Evolutionary conservation across 2,888 invertebrate genomes (phyloP).

Genomic region (Lochmaea crataegi): DNA sequence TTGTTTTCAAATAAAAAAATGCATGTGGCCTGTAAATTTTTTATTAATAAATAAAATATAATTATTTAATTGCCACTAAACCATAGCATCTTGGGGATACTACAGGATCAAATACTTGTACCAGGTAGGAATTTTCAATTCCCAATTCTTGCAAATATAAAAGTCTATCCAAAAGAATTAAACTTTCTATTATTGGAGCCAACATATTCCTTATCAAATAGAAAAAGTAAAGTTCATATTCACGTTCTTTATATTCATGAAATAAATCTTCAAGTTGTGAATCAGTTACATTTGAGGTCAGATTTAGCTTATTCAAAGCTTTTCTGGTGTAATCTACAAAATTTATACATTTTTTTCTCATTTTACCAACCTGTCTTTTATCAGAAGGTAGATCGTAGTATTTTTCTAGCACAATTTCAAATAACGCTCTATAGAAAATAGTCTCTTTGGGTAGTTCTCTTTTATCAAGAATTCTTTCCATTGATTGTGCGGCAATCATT

Average conservation of each 20-base stretch:
- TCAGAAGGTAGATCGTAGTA: slow-evolving; percentile 61
- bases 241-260: slow-evolving; percentile 62
- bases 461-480: slow-evolving; percentile 74
- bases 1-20: no score
- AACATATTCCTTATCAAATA: slow-evolving; percentile 81
- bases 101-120: slow-evolving; percentile 85
- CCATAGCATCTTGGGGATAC: slow-evolving; percentile 86
- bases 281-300: slow-evolving; percentile 65
- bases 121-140: slow-evolving; percentile 71
- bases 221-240: slow-evolving; percentile 76
- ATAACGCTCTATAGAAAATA: slow-evolving; percentile 80
- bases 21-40: no score
- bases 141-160: slow-evolving; percentile 79
- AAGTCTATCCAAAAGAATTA: slow-evolving; percentile 85
- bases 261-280: slow-evolving; percentile 65
- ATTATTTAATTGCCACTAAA: slow-evolving; percentile 72
- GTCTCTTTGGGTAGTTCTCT: slow-evolving; percentile 73
- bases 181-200: slow-evolving; percentile 83
- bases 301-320: slow-evolving; percentile 73
- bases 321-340: slow-evolving; percentile 78
- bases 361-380: slow-evolving; percentile 69
- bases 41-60: not conserved
- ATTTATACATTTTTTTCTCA: slow-evolving; percentile 66
- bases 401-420: slow-evolving; percentile 73
- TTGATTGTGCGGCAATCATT: slow-evolving; percentile 87